Evolutionary conservation across 35 echinoderm and acorn worm genomes (phyloP), one percentile per base, ranked within the genome.

Genomic region (Anneissia japonica): DNA sequence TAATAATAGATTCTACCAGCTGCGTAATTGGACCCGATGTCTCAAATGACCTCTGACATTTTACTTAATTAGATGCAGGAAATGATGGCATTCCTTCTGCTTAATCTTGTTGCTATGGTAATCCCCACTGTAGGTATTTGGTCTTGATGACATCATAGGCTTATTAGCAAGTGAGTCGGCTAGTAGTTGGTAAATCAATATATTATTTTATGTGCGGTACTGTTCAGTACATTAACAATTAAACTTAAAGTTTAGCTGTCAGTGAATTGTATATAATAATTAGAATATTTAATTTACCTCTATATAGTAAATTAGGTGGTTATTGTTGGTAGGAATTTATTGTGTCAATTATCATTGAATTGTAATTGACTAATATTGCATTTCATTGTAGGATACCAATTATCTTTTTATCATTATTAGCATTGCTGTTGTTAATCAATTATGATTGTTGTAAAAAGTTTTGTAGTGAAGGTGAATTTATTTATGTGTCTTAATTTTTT

Each of bases 91-190:
- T 64, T 64, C 51, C 51, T 64, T 64, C 9, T 26, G 51, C 51
- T 64, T 64, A 64, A 64, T 64, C 51, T 64, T 64, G 51, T 64
- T 64, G 51, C 51, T 64, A 64, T 64, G 51, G 51, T 64, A 64
- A 64, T 64, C 10, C 6, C n/a, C 26, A 64, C 10, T 64, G 51
- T 64, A 64, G 51, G 51, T 64, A 64, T 64, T 64, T 64, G 11
- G 51, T 64, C 7, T 64, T 64, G 51, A 23, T 64, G 51, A 64
- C 19, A 23, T 64, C 51, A 64, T 64, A 9, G 26, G 51, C 51
- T 64, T 64, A 64, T 64, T 64, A 64, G 1, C 51, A 12, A 64
- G 51, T 64, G 10, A 16, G 51, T 12, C 21, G 2, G 51, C 1
- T 19, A 6, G 4, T 6, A 43, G 40, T 64, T 64, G 10, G 10